These are phyloP conservation scores for Xenentodon cancila DNA, from an alignment of 2,797 vertebrate genomes.

Conservation along the genomic window DNA sequence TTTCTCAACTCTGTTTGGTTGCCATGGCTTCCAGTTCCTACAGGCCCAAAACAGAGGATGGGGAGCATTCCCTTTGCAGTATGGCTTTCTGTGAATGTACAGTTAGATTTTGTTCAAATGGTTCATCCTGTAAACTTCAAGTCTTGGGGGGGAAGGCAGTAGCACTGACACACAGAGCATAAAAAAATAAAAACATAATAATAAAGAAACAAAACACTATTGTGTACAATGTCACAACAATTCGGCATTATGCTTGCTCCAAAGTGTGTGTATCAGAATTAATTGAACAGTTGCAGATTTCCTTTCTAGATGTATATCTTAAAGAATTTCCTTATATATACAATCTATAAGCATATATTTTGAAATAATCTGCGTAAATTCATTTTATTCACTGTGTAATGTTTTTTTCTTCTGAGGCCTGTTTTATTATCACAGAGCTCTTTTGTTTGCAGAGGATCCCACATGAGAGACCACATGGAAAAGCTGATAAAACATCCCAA, in stretches of 20 bases:
- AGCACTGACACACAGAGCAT: conserved; percentile 4
- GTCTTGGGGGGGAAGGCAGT: conserved; percentile 15
- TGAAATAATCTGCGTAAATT: too few relatives aligned
- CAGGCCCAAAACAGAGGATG: conserved; percentile 74
- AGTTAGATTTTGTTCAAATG: conserved; percentile 45
- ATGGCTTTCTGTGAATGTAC: conserved; percentile 43
- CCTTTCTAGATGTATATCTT: too few relatives aligned
- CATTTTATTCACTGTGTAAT: too few relatives aligned
- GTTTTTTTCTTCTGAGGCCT: too few relatives aligned
- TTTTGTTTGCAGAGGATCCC: conserved; percentile 8
- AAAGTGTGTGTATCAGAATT: conserved; percentile 12
- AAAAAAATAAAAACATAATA: background rate
- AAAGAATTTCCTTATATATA: too few relatives aligned
- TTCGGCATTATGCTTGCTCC: background rate
- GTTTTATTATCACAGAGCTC: too few relatives aligned
- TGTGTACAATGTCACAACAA: too few relatives aligned
- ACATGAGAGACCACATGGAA: conserved; percentile 39
- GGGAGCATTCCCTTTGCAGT: conserved; percentile 53
- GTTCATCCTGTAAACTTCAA: conserved; percentile 54
- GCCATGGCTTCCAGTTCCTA: conserved; percentile 69
- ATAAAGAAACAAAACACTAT: background rate
- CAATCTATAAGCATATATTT: too few relatives aligned
- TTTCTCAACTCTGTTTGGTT: conserved; percentile 70
- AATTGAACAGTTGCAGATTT: too few relatives aligned
- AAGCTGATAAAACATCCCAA: conserved; percentile 37